A percentile compares a stretch with the other conserved stretches of the same genome.
Conservation (phyloP, 2,797 vertebrate species). For the Amniataba percoides region DNA sequence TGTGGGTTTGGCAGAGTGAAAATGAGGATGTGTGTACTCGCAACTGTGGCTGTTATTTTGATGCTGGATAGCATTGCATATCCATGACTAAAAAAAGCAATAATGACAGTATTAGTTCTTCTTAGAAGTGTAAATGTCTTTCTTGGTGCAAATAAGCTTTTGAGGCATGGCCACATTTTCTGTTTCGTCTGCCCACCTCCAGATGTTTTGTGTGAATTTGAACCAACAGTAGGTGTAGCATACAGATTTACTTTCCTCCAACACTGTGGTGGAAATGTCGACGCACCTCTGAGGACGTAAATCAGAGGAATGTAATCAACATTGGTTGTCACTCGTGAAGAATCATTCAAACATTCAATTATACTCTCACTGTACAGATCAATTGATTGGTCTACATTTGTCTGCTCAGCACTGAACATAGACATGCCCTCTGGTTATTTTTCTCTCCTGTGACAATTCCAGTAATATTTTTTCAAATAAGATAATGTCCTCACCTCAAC, state of each 20-base stretch:
- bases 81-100: constrained; percentile 13
- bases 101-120: neutral
- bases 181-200: neutral
- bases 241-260: neutral
- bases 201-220: constrained; percentile 15
- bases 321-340: neutral
- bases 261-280: neutral
- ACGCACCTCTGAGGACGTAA: neutral
- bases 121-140: constrained; percentile 4
- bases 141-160: constrained; percentile 5
- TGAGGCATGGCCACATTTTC: neutral
- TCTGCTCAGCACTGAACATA: neutral
- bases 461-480: too few relatives aligned
- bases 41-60: constrained; percentile 11
- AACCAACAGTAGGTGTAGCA: neutral
- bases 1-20: constrained; percentile 46
- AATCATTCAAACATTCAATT: neutral
- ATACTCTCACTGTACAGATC: neutral
- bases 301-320: neutral
- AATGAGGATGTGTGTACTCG: constrained; percentile 66
- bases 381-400: neutral
- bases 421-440: too few relatives aligned
- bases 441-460: too few relatives aligned
- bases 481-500: too few relatives aligned
- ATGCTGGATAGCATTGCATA: constrained; percentile 10